Conservation (phyloP, 2,797 vertebrate genomes). For the Megaceryle alcyon region DNA sequence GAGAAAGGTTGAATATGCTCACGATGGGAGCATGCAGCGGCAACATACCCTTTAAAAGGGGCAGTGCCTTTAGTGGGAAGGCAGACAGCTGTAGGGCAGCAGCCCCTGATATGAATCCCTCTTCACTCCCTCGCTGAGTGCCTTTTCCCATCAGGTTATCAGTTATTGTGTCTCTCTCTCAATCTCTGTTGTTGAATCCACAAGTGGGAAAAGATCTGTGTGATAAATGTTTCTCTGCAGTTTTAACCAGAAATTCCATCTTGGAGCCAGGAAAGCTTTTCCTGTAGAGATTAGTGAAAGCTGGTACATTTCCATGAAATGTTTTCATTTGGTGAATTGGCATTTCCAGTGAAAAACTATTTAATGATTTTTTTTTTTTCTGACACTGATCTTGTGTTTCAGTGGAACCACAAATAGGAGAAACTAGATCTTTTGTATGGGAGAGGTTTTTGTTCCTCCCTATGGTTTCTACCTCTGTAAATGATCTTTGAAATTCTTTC, state of each 20-base stretch:
- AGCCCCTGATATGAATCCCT: not conserved
- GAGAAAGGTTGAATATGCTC: not conserved
- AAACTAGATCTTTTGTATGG: not conserved
- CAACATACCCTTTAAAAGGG: not conserved
- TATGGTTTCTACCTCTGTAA: not conserved
- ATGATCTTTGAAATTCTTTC: conserved; percentile 9
- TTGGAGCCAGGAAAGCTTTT: not conserved
- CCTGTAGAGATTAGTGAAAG: not conserved
- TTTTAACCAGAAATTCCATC: not conserved
- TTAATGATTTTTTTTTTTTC: not conserved
- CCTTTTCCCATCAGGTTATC: not conserved
- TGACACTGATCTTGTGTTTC: not conserved
- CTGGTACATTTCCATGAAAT: not conserved
- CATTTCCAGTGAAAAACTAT: not conserved
- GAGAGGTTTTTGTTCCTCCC: not conserved
- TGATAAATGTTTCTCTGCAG: not conserved
- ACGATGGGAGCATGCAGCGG: rapidly evolving
- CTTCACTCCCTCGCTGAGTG: not conserved
- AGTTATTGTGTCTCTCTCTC: not conserved
- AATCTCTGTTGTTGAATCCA: not conserved
- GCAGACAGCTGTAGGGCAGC: not conserved
- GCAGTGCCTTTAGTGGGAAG: rapidly evolving
- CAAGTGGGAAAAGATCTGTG: not conserved
- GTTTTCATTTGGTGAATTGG: not conserved
- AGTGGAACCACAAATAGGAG: not conserved